Evolutionary conservation across 2,113 vertebrate species (phyloP).

Genomic region (Centropus bengalensis): DNA sequence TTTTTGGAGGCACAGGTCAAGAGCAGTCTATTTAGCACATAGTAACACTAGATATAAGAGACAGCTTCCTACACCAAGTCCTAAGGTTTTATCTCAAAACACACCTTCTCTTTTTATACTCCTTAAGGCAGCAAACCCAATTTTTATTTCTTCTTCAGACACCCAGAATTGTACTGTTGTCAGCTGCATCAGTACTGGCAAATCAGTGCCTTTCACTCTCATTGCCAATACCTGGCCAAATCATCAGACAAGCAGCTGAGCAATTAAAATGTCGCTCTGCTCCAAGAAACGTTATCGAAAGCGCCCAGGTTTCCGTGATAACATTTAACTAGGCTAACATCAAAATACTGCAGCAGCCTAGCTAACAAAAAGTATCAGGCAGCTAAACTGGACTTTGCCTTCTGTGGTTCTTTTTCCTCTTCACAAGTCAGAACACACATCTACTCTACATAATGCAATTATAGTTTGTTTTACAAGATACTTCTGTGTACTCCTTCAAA

Average conservation of each 20-base stretch:
- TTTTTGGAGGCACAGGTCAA: background rate
- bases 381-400: background rate
- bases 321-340: background rate
- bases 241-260: slow-evolving; percentile 8
- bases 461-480: background rate
- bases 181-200: background rate
- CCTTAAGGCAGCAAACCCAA: background rate
- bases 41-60: background rate
- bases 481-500: background rate
- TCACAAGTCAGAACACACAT: background rate
- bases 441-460: background rate
- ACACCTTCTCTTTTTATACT: background rate
- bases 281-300: background rate
- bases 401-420: background rate
- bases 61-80: background rate
- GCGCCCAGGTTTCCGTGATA: background rate
- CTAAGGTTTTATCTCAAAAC: slow-evolving; percentile 8
- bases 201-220: background rate
- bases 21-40: background rate
- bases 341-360: background rate
- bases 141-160: slow-evolving; percentile 1
- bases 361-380: background rate
- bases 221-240: slow-evolving; percentile 3
- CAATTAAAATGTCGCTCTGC: slow-evolving; percentile 36
- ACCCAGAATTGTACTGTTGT: background rate